Base-by-base conservation (phyloP, 53 echinoderm and acorn worm species). In the Paracentrotus lividus region DNA sequence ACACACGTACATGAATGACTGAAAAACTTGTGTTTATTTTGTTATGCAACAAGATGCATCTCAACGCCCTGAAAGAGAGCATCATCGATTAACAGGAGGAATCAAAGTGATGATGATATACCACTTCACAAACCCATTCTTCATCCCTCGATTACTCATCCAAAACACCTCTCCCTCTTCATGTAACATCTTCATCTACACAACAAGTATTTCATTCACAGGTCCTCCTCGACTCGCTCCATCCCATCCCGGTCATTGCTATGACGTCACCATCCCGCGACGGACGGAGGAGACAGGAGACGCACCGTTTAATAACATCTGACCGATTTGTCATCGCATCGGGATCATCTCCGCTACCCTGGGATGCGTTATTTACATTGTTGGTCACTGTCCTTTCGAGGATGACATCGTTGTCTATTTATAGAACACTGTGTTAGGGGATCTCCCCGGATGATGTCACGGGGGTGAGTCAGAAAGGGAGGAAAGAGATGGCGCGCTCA, bases 281-380 rank as follows among this genome's bases (percentile, higher is more conserved):
- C 16, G 44, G 32, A 8, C 21, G 23, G 56, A 36, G 34, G 89
- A 15, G 26, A n/a, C n/a, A n/a, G 24, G 15, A 24, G 61, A 89
- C 66, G 44, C 56, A 58, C 47, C 60, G 43, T 89, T 89, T 89
- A 89, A 89, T 89, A 89, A 60, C 89, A 58, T 45, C 89, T 89
- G 89, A 89, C 89, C 89, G 89, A 59, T 89, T 89, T 89, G 89
- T 89, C 89, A 89, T 89, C 89, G 31, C 64, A 27, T 15, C 20
- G 18, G 42, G 89, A 43, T 61, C 59, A 89, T 89, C 89, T 65
- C 18, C 4, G 56, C 89, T 89, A 65, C 89, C 89, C 89, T 89
- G 89, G 89, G 89, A 89, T 20, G 42, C 40, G 26, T 40, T 89
- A 61, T 89, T 89, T 89, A 89, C 89, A 64, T 14, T 36, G 61